Conservation (phyloP, 2,113 vertebrate species). For the Hypocryptadius cinnamomeus region DNA sequence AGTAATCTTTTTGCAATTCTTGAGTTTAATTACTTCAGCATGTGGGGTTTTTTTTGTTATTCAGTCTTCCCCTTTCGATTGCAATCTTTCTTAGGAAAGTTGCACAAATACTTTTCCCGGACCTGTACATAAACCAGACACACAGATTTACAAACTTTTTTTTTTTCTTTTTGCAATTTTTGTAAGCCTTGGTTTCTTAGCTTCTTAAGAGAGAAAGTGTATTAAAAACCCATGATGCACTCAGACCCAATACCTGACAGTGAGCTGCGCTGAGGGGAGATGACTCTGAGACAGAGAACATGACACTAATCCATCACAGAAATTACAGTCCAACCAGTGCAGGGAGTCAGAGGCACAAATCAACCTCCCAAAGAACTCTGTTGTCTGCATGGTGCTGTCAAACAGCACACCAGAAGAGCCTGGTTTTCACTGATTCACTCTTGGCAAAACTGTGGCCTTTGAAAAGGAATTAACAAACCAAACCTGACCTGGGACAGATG, state of each 20-base stretch:
- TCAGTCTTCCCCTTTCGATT: not conserved
- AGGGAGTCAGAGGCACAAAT: not conserved
- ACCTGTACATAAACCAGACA: not conserved
- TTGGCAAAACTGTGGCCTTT: not conserved
- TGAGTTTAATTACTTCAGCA: conserved; percentile 39
- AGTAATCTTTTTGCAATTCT: not conserved
- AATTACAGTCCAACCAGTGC: not conserved
- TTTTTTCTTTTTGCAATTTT: not conserved
- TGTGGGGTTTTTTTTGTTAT: not conserved
- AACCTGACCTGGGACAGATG: not conserved
- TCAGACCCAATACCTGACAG: not conserved
- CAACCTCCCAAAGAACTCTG: not conserved
- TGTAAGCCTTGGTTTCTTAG: not conserved
- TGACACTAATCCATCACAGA: not conserved
- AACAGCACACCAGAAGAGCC: not conserved
- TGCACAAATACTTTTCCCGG: not conserved
- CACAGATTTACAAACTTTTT: not conserved
- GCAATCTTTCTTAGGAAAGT: not conserved
- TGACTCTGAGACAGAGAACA: not conserved
- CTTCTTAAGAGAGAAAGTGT: not conserved
- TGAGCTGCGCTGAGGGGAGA: not conserved
- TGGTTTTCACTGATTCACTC: not conserved
- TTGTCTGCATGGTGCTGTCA: not conserved
- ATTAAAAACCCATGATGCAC: not conserved
- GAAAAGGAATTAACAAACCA: not conserved